Evolutionary conservation across 2,888 invertebrate genomes (phyloP), one percentile per base, ranked within the genome.

Genomic region (Metacarcinus magister): DNA sequence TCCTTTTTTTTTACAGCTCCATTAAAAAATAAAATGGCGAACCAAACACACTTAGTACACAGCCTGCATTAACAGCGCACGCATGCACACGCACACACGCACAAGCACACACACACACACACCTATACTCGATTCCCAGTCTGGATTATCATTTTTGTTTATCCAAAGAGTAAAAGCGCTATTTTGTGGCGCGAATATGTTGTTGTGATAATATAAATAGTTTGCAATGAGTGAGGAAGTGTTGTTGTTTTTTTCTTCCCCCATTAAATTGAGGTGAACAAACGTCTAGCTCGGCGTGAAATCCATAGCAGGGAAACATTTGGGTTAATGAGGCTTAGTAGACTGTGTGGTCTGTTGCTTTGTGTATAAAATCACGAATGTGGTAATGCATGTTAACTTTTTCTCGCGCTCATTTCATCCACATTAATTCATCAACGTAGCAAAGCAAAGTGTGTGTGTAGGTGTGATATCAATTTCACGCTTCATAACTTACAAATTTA

Each of bases 11-110:
- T 87, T n/a, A n/a, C 87, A 87, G 87, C 87, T 87, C 87, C 87
- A 87, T 87, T 87, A 87, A 87, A 75, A 87, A 87, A 87, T 87
- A 87, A 87, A 87, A 87, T 87, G 39, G 87, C 87, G 87, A 87
- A 87, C 87, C 13, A 87, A 87, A 87, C 87, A 87, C 87, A 87
- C 87, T 87, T 87, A 87, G 87, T 87, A 87, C 39, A 87, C 39
- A 87, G 87, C 87, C 39, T 32, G 39, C 87, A 87, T 87, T 87
- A 48, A 92, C 48, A 92, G 19, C 32, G 10, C 82, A 32, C 32
- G 16, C 82, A 32, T 16, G 16, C 82, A 87, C 32, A 75, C 75
- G n/a, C 75, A 75, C 75, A 75, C 75, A 75, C 75, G n/a, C 75
- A 92, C 39, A 46, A 16, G 46, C 54, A 43, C 39, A 46, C 54